Evolutionary conservation across 1,140 invertebrate genomes (phyloP).

Genomic region (Belonocnema kinseyi): DNA sequence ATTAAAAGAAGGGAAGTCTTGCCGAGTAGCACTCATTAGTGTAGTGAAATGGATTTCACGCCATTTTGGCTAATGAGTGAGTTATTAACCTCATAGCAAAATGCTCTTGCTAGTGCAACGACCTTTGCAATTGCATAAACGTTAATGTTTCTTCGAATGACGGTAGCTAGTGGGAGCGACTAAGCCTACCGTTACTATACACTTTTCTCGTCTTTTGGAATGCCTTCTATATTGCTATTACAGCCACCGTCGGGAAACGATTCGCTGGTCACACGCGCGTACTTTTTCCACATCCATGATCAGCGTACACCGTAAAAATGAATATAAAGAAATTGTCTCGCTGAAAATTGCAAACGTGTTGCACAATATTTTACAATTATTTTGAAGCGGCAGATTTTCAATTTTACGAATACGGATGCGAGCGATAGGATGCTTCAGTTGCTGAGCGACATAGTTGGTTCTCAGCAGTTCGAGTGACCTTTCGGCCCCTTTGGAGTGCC

Average conservation of each 20-base stretch:
- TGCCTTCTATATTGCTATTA: slow-evolving; percentile 8
- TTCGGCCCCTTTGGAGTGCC: slow-evolving; percentile 66
- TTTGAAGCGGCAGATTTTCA: too few relatives aligned
- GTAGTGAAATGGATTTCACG: slow-evolving; percentile 27
- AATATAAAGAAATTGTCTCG: background rate
- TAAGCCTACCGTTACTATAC: slow-evolving; percentile 11
- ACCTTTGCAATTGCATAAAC: slow-evolving; percentile 31
- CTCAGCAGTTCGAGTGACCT: slow-evolving; percentile 68
- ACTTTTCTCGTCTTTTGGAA: slow-evolving; percentile 30
- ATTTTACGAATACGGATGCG: too few relatives aligned
- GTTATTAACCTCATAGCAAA: background rate
- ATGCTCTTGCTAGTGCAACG: slow-evolving; percentile 7
- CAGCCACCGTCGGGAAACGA: background rate
- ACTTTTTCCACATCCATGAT: background rate
- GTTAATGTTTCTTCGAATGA: slow-evolving; percentile 22
- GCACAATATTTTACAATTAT: too few relatives aligned
- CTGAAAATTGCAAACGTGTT: too few relatives aligned
- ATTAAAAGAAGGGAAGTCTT: slow-evolving; percentile 27
- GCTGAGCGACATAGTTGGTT: slow-evolving; percentile 70
- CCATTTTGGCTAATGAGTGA: slow-evolving; percentile 20
- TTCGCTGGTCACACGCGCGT: background rate
- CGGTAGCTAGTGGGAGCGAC: slow-evolving; percentile 8
- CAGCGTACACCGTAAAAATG: background rate
- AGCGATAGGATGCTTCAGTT: slow-evolving; percentile 36
- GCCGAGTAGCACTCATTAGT: background rate